These are phyloP conservation scores for Heliconius hermathena DNA, from an alignment of 1,140 invertebrate species.

Conservation along the genomic window DNA sequence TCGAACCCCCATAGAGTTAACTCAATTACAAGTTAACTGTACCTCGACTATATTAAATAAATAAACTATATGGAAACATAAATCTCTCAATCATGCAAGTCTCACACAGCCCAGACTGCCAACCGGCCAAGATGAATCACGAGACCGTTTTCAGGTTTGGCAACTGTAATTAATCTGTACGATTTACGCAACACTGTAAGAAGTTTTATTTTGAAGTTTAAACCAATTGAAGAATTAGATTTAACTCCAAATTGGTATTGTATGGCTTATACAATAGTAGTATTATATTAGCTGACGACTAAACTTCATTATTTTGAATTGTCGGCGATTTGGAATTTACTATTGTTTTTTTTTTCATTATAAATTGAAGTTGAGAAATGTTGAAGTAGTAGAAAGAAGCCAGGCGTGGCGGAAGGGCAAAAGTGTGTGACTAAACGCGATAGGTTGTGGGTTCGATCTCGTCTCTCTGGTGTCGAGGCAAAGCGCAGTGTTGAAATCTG, in stretches of 20 bases:
- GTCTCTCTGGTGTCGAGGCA: too few species aligned
- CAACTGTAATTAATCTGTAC: constrained; percentile 5
- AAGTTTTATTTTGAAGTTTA: constrained; percentile 1
- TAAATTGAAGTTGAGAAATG: neutral
- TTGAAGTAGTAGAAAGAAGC: too few species aligned
- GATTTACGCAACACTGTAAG: neutral
- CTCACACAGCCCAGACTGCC: neutral
- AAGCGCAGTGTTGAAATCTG: too few species aligned
- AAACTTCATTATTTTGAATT: neutral
- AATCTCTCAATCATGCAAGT: neutral
- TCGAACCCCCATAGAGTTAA: neutral
- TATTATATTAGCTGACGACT: neutral
- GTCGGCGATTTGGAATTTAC: neutral
- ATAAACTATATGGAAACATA: neutral
- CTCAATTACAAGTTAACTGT: neutral
- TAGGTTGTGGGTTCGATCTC: too few species aligned
- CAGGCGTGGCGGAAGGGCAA: too few species aligned
- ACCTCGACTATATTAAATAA: neutral
- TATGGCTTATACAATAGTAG: neutral
- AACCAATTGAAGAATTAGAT: neutral
- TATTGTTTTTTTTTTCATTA: neutral
- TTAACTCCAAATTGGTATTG: neutral
- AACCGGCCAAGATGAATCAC: neutral
- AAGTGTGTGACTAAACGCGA: too few species aligned
- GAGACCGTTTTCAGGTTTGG: constrained; percentile 11